Percentiles rank a stretch among this genome's conserved stretches.
phyloP scores from a whole-genome alignment of 2,113 vertebrate species.

The Mormyrus lacerda region DNA sequence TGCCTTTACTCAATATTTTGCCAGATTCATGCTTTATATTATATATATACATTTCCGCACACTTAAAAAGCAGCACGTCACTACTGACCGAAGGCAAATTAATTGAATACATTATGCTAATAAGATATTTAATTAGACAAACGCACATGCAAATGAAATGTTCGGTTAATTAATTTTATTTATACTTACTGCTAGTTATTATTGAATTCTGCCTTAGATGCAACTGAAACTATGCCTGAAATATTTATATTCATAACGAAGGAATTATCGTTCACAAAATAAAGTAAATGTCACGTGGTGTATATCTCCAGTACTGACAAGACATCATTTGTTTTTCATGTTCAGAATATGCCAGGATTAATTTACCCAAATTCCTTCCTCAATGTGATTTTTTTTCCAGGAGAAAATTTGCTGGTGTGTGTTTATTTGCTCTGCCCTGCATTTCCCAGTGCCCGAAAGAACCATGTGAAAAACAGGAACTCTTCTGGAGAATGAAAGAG shows the following conservation, averaged over 20 bases:
- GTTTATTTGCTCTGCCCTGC: conserved; percentile 42
- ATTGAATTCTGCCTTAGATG: conserved; percentile 5
- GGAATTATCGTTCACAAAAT: neutral
- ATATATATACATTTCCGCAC: neutral
- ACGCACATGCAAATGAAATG: conserved; percentile 2
- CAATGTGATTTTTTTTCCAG: conserved; percentile 27
- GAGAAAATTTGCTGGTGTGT: conserved; percentile 52
- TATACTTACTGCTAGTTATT: neutral
- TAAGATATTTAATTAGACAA: conserved; percentile 15
- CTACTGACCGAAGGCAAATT: neutral
- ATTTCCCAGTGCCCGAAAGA: conserved; percentile 39
- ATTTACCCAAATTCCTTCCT: conserved; percentile 15
- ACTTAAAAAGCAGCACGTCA: neutral
- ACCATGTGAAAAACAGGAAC: conserved; percentile 43
- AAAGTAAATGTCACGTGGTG: neutral
- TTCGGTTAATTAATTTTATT: conserved; percentile 16
- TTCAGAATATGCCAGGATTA: conserved; percentile 18
- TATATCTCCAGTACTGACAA: neutral
- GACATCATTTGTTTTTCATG: conserved; percentile 25
- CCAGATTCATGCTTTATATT: neutral
- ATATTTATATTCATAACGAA: neutral
- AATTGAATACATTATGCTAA: conserved; percentile 13
- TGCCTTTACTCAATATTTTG: neutral
- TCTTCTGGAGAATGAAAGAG: conserved; percentile 54
- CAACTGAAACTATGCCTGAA: neutral